These are phyloP conservation scores for Ailuropoda melanoleuca DNA, from an alignment of 2,113 vertebrate species.

Conservation along the genomic window DNA sequence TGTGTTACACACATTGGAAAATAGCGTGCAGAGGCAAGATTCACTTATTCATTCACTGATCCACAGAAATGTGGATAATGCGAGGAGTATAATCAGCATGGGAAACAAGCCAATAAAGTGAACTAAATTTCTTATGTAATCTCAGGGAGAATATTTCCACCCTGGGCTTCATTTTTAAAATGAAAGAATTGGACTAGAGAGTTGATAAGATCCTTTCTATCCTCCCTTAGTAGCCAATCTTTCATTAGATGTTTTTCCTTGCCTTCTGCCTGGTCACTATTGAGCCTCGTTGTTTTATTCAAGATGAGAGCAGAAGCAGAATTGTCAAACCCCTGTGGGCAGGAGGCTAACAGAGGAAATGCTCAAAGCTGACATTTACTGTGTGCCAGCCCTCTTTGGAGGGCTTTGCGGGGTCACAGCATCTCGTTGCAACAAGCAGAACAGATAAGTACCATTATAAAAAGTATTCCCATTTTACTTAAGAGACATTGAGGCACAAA, in stretches of 20 bases:
- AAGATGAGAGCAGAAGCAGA: neutral
- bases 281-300: neutral
- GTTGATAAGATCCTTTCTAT: neutral
- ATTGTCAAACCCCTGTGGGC: neutral
- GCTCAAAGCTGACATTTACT: neutral
- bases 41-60: slow-evolving; percentile 3
- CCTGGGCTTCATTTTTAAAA: slow-evolving; percentile 2
- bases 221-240: neutral
- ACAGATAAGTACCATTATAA: neutral
- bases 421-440: neutral
- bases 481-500: neutral
- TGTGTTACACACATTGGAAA: neutral
- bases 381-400: neutral
- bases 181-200: neutral
- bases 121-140: slow-evolving; percentile 46
- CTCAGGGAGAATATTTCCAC: slow-evolving; percentile 12
- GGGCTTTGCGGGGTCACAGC: rapidly evolving
- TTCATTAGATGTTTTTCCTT: neutral
- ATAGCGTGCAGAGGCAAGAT: neutral
- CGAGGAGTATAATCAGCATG: neutral
- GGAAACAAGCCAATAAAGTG: slow-evolving; percentile 20
- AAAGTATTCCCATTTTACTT: neutral
- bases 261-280: neutral
- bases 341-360: neutral
- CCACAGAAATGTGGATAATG: neutral